phyloP scores from a whole-genome alignment of 2,888 invertebrate genomes.

The Heliconius ismenius region DNA sequence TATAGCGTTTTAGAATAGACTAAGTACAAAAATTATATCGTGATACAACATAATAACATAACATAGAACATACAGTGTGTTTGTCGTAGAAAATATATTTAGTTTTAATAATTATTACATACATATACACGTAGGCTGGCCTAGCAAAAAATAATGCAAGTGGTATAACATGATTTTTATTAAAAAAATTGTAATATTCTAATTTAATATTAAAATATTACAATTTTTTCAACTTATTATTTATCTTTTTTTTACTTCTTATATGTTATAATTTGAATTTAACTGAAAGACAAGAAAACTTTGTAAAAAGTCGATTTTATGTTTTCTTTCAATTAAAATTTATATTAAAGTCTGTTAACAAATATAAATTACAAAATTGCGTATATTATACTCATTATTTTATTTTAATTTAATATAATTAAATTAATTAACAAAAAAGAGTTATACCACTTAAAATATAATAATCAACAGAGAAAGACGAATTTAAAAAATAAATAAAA shows the following conservation, averaged over 20 bases:
- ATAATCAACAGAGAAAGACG: too few species aligned
- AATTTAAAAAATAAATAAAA: too few species aligned
- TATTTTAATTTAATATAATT: too few species aligned
- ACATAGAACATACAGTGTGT: background rate
- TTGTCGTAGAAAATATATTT: background rate
- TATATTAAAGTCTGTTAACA: background rate
- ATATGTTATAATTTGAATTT: too few species aligned
- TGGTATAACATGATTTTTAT: background rate
- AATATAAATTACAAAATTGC: background rate
- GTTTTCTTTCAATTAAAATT: background rate
- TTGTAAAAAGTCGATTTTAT: background rate
- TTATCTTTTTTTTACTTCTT: background rate
- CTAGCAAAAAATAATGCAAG: background rate
- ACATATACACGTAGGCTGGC: background rate
- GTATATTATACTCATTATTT: too few species aligned
- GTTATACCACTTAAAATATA: background rate
- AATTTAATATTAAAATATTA: background rate
- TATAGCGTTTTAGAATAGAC: background rate
- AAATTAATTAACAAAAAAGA: background rate
- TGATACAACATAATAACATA: slow-evolving; percentile 3
- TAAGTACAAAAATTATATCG: slow-evolving; percentile 12
- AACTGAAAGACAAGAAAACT: background rate
- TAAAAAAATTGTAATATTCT: background rate
- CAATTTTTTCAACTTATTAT: background rate
- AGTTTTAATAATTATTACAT: background rate